A percentile compares a stretch with the other conserved stretches of the same genome.
Evolutionary conservation across 2,797 vertebrate species (phyloP).

Genomic region (Potorous gilbertii): DNA sequence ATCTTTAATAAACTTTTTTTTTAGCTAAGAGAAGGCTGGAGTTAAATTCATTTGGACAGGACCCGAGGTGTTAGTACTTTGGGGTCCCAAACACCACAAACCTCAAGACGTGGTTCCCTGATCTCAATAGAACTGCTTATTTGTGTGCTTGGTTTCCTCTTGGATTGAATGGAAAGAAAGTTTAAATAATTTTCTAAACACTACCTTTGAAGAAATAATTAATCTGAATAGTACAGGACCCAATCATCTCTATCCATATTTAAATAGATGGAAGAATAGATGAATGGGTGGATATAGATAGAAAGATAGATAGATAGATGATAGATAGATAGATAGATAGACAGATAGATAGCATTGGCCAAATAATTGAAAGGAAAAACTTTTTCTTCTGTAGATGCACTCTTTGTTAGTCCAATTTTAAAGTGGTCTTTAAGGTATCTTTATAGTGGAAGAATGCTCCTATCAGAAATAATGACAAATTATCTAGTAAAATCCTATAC

Average conservation of each 20-base stretch:
- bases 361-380: not conserved
- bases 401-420: not conserved
- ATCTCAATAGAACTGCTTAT: not conserved
- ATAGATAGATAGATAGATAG: too few relatives aligned
- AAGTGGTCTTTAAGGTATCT: not conserved
- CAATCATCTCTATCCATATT: not conserved
- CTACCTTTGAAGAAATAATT: not conserved
- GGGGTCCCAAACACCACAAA: too few relatives aligned
- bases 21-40: too few relatives aligned
- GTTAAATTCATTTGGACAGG: too few relatives aligned
- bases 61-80: too few relatives aligned
- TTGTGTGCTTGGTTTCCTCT: conserved; percentile 15
- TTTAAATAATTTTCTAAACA: not conserved
- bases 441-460: not conserved
- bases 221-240: not conserved
- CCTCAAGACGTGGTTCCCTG: too few relatives aligned
- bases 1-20: too few relatives aligned
- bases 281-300: not conserved
- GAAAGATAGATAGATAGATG: not conserved
- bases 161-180: not conserved
- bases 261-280: not conserved
- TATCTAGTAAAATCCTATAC: not conserved
- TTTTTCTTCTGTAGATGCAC: not conserved
- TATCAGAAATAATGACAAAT: conserved; percentile 4
- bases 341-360: not conserved